These are phyloP conservation scores for Dryas iulia DNA, from an alignment of 1,140 invertebrate species.

Conservation along the genomic window DNA sequence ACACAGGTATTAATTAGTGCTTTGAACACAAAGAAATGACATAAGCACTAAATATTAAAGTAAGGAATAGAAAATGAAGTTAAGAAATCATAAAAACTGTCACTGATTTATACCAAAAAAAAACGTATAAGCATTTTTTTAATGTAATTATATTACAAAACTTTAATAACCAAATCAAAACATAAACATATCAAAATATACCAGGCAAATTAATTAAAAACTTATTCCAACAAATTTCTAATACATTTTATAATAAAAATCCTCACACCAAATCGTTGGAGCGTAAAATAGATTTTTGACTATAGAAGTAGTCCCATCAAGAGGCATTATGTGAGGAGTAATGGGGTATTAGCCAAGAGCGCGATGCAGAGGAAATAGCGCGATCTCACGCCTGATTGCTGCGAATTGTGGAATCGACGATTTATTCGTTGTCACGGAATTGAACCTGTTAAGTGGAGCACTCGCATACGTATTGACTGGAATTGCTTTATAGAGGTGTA, in stretches of 20 bases:
- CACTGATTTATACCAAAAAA: too few relatives aligned
- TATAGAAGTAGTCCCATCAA: conserved; percentile 26
- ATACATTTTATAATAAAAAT: neutral
- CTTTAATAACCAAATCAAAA: too few relatives aligned
- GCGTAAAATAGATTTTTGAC: conserved; percentile 26
- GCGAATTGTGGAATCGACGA: conserved; percentile 29
- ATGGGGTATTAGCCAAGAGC: conserved; percentile 19
- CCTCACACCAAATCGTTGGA: neutral
- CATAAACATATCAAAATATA: too few relatives aligned
- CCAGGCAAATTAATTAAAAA: too few relatives aligned
- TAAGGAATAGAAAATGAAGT: too few relatives aligned
- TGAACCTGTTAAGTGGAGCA: conserved; percentile 19
- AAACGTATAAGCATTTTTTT: too few relatives aligned
- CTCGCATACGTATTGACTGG: neutral
- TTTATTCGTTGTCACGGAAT: conserved; percentile 14
- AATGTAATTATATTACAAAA: too few relatives aligned
- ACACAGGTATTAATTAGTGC: too few relatives aligned
- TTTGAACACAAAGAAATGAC: too few relatives aligned
- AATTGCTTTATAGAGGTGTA: neutral
- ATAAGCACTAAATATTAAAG: too few relatives aligned
- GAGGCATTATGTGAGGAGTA: conserved; percentile 26
- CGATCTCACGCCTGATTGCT: conserved; percentile 33
- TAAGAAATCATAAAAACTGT: too few relatives aligned
- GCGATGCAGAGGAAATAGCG: conserved; percentile 28
- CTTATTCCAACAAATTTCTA: neutral